phyloP scores from a whole-genome alignment of 2,888 invertebrate species.

The Ashinkailepas kermadecensis region DNA sequence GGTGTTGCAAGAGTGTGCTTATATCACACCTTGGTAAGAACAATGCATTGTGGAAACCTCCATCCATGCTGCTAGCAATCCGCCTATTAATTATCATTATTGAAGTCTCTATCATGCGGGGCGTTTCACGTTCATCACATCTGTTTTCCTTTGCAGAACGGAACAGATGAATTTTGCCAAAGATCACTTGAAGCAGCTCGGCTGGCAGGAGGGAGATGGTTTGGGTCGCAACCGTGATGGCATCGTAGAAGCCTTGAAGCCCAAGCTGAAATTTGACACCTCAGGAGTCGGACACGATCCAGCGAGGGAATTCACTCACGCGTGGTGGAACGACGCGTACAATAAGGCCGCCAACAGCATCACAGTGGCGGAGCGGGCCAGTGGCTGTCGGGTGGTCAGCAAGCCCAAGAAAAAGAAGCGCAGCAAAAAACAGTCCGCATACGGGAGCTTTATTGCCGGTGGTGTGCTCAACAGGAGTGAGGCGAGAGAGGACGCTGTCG shows the following conservation, averaged over 20 bases:
- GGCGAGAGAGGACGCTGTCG: neutral
- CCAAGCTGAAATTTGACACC: neutral
- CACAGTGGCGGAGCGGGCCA: neutral
- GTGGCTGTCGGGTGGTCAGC: neutral
- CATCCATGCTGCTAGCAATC: too few relatives aligned
- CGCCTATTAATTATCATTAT: too few relatives aligned
- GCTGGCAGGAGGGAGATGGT: slow-evolving; percentile 1
- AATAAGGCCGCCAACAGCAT: neutral
- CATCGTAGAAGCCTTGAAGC: neutral
- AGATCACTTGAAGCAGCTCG: neutral
- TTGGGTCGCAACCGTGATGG: neutral
- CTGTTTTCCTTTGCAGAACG: too few relatives aligned
- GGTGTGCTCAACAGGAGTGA: neutral
- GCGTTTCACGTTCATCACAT: too few relatives aligned
- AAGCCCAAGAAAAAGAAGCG: neutral
- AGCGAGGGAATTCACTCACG: neutral
- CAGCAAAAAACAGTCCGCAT: neutral
- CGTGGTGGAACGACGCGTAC: neutral
- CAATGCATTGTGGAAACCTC: too few relatives aligned
- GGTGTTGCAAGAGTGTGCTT: too few relatives aligned
- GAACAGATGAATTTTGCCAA: neutral
- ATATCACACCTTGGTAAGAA: too few relatives aligned
- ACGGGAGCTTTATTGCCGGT: neutral
- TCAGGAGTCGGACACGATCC: neutral
- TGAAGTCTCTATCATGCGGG: too few relatives aligned